A percentile compares a stretch with the other conserved stretches of the same genome.
These are phyloP conservation scores for Macheiramphus alcinus DNA, from an alignment of 2,113 vertebrate genomes.

Conservation along the genomic window DNA sequence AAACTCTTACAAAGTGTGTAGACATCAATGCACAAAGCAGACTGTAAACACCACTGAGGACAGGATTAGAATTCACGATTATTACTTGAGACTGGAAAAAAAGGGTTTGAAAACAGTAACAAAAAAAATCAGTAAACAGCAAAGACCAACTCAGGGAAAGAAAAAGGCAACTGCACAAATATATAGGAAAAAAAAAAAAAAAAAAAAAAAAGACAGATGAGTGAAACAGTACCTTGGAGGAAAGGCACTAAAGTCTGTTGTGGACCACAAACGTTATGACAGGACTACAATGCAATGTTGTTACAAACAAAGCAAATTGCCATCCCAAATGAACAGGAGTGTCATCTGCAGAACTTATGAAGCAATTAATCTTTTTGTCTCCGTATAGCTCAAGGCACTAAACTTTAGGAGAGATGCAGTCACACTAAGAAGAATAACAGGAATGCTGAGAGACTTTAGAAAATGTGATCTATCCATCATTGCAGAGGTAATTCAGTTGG, in stretches of 20 bases:
- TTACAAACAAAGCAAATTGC: neutral
- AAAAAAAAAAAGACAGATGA: neutral
- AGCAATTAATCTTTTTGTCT: conserved; percentile 45
- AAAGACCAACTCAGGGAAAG: neutral
- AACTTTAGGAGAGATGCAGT: neutral
- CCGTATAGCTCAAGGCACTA: neutral
- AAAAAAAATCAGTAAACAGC: neutral
- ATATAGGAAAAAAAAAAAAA: neutral
- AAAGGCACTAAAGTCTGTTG: neutral
- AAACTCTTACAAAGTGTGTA: neutral
- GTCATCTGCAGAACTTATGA: conserved; percentile 47
- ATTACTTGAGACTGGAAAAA: neutral
- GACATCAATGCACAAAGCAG: neutral
- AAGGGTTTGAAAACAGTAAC: neutral
- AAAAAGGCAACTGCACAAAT: neutral
- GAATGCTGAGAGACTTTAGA: neutral
- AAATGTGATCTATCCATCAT: conserved; percentile 18
- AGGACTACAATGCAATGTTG: neutral
- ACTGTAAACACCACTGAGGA: neutral
- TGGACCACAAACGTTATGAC: neutral
- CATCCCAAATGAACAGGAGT: neutral
- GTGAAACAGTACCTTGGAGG: neutral
- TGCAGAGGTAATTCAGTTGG: neutral
- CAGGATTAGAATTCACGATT: neutral
- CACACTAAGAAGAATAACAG: neutral